Base-by-base conservation (phyloP, 2,797 vertebrate genomes). In the Sebastes hopkinsi region DNA sequence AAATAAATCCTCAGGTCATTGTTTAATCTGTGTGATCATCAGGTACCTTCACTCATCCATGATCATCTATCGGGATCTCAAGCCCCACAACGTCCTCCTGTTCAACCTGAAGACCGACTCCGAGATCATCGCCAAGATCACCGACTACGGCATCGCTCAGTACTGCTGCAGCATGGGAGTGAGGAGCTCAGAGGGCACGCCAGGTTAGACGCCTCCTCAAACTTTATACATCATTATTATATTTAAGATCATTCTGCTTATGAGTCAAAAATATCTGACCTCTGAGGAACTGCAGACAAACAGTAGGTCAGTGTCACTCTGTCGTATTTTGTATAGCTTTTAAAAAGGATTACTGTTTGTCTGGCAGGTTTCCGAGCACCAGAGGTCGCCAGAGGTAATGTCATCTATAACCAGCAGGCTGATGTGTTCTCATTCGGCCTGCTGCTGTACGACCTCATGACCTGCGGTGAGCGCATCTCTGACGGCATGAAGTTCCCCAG, bases 151-250 rank as follows among this genome's bases (percentile, higher is more conserved):
- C 72, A 99, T 99, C 68, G 96, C 98, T 46, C 99, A 99, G 92
- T 98, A 99, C 93, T 99, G 99, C 89, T 99, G 98, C 92, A 95
- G 97, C 86, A 98, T 99, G 97, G 99, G 99, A 1, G 98, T 99
- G 75, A 95, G 97, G 87, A 99, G 97, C 4, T 97, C 97, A 0
- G 99, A 99, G 90, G 98, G 99, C n/a, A 99, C 99, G 1, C 97
- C 98, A 92, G 99, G 99, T 99, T 3, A 58, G 85, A 66, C n/a
- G 2, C 34, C 27, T 23, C 29, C 11, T 29, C 27, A 12, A 3
- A 12, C 29, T 27, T 5, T 0, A 7, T 1, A 11, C 4, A 3
- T 6, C 23, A 1, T 29, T 13, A 46, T 38, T 0, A 46, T 7
- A 12, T 66, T 34, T 13, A 2, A 34, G 4, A 1, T 62, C 14